phyloP scores from a whole-genome alignment of 2,113 vertebrate genomes.

The Lepisosteus osseus region DNA sequence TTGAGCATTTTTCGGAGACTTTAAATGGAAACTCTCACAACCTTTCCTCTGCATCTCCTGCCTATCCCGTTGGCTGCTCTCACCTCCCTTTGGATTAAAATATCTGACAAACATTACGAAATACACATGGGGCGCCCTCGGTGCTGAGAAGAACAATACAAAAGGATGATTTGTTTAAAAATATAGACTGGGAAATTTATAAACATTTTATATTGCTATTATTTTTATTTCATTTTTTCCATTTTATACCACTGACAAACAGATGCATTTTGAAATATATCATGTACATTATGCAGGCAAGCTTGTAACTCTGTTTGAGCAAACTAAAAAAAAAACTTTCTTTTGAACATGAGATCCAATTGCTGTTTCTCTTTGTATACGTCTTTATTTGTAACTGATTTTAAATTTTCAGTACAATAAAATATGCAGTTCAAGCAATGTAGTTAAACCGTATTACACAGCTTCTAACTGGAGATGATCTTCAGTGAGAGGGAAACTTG shows the following conservation, averaged over 20 bases:
- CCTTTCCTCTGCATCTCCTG: not conserved
- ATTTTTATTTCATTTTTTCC: constrained; percentile 42
- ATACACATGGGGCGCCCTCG: not conserved
- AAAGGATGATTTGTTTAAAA: constrained; percentile 34
- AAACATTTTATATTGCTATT: constrained; percentile 47
- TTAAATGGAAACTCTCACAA: not conserved
- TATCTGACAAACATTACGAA: constrained; percentile 24
- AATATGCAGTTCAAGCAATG: constrained; percentile 58
- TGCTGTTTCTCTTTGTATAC: constrained; percentile 52
- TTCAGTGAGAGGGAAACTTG: not conserved
- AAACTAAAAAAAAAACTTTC: not conserved
- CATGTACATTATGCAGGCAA: constrained; percentile 52
- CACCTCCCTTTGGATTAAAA: constrained; percentile 23
- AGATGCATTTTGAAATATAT: constrained; percentile 49
- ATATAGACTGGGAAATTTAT: constrained; percentile 22
- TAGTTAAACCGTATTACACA: constrained; percentile 29
- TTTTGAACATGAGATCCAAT: constrained; percentile 37
- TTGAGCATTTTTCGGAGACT: not conserved
- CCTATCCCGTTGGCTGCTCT: not conserved
- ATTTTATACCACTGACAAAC: constrained; percentile 61
- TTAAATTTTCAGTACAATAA: constrained; percentile 60
- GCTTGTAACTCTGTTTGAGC: constrained; percentile 40
- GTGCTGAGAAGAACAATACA: constrained; percentile 16
- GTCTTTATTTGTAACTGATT: constrained; percentile 57
- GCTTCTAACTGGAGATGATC: constrained; percentile 10